Percentiles rank a stretch among this genome's conserved stretches.
Conservation (phyloP, 2,113 vertebrate genomes). For the Syngnathus typhle region DNA sequence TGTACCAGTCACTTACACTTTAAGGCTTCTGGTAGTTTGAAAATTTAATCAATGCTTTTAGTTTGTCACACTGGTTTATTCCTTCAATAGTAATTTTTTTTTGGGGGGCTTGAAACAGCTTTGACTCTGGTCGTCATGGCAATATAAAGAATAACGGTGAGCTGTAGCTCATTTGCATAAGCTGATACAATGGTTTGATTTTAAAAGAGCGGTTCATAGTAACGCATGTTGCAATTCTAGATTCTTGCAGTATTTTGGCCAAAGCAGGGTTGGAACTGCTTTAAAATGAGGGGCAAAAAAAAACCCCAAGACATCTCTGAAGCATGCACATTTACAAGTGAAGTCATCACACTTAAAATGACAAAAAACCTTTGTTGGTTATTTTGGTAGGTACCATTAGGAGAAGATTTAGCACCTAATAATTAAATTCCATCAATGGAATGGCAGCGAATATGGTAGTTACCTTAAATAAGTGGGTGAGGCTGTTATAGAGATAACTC, state of each 20-base stretch:
- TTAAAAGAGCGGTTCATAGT: background rate
- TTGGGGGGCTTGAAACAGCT: background rate
- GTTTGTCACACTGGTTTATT: background rate
- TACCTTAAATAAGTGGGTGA: background rate
- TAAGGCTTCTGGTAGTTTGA: background rate
- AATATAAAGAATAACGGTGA: background rate
- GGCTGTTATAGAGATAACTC: too few species aligned
- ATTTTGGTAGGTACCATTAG: background rate
- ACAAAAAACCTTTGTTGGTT: background rate
- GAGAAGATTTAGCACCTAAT: background rate
- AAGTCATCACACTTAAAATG: background rate
- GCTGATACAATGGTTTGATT: background rate
- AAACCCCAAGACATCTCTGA: background rate
- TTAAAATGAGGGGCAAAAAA: background rate
- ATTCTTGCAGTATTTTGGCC: background rate
- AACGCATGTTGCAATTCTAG: background rate
- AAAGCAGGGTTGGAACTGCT: background rate
- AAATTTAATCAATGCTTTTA: background rate
- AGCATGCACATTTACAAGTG: background rate
- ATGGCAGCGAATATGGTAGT: background rate
- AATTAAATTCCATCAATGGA: background rate
- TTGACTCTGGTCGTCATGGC: background rate
- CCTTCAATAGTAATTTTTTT: background rate
- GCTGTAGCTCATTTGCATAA: background rate
- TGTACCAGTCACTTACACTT: too few species aligned